Evolutionary conservation across 2,888 invertebrate genomes (phyloP).

Genomic region (Patella caerulea): DNA sequence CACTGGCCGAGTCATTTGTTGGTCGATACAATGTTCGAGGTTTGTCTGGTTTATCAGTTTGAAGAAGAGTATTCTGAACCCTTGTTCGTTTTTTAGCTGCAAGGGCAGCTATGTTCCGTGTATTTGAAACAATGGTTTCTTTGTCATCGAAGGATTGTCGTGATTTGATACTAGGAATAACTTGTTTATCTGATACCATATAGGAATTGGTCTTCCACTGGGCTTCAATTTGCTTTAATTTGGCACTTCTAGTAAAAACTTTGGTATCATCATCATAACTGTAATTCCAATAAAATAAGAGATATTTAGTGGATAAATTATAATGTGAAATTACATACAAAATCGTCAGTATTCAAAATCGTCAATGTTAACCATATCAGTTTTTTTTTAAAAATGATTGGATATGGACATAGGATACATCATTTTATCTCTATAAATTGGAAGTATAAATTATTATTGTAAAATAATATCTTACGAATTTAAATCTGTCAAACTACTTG

Average conservation of each 20-base stretch:
- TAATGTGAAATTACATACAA: conserved; percentile 3
- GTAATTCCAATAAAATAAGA: conserved; percentile 19
- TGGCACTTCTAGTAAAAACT: conserved; percentile 60
- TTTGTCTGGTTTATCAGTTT: conserved; percentile 41
- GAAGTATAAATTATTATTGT: too few relatives aligned
- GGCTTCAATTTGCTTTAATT: conserved; percentile 46
- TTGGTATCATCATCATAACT: conserved; percentile 46
- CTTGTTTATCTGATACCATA: background rate
- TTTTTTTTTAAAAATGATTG: background rate
- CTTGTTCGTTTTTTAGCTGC: conserved; percentile 63
- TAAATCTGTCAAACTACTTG: conserved; percentile 22
- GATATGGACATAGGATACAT: too few relatives aligned
- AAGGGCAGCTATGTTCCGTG: conserved; percentile 66
- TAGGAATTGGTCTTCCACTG: conserved; percentile 5
- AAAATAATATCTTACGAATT: conserved; percentile 7
- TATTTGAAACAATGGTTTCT: conserved; percentile 58
- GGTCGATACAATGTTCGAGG: conserved; percentile 49
- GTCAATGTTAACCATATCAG: background rate
- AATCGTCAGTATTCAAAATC: background rate
- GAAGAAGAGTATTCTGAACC: conserved; percentile 47
- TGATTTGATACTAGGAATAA: background rate
- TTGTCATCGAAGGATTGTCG: conserved; percentile 48
- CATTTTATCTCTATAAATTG: too few relatives aligned
- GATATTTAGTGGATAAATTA: background rate
- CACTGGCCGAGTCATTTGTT: conserved; percentile 26